Evolutionary conservation across 2,888 invertebrate genomes (phyloP), one percentile per base, ranked within the genome.

Genomic region (Drosophila bunnanda): DNA sequence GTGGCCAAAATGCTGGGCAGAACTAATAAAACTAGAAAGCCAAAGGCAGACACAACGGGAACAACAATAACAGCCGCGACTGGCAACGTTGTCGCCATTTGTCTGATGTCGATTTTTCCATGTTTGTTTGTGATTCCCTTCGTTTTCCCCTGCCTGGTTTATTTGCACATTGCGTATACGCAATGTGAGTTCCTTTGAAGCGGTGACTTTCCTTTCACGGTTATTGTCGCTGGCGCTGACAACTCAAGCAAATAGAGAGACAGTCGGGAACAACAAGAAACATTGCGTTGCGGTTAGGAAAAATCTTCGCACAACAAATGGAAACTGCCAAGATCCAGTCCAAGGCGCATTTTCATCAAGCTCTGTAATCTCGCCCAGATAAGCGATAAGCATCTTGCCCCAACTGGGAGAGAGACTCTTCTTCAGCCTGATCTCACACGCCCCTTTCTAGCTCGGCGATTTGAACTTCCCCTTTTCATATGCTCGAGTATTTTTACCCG

Each of bases 131-230:
- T 74, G 75, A 71, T 80, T 80, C 39, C 50, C 32, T 32, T 41
- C n/a, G 36, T 38, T 6, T 13, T 5, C 53, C 12, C 5, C 25
- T 15, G 13, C 32, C 48, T 72, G 86, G 79, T 85, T 82, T 83
- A 82, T 85, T 79, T 74, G 76, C 69, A 73, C 81, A 58, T 75
- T 84, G 87, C 86, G 84, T 88, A 88, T 84, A 84, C 83, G 83
- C 83, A 85, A 68, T 69, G 79, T 72, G 86, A 88, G 72, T 88
- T 85, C 74, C 81, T 80, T 80, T 80, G 80, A 80, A 83, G 83
- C 64, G 74, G 12, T 54, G 72, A 48, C 72, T 66, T 65, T 65
- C 50, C 57, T 30, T 65, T 48, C 65, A 70, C 74, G 70, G 39
- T 73, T 73, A 53, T 66, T 61, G 73, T 50, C 72, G 73, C 46